These are phyloP conservation scores for Suncus etruscus DNA, from an alignment of 2,113 vertebrate genomes.

Conservation along the genomic window DNA sequence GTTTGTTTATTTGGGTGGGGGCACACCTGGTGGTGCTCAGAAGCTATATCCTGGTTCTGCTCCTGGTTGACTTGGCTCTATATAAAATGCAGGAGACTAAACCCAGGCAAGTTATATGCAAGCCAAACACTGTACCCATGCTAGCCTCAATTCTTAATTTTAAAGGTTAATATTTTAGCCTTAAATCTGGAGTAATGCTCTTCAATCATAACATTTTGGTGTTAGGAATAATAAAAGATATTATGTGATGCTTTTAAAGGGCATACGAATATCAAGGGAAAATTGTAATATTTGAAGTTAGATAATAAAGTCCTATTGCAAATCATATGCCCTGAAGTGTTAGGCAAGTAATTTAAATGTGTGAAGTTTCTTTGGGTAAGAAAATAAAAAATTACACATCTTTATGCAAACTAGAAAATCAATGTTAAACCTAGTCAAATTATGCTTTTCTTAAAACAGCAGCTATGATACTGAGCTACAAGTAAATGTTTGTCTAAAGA, in stretches of 20 bases:
- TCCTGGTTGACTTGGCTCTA: not conserved
- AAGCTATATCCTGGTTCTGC: not conserved
- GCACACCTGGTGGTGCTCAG: not conserved
- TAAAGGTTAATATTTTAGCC: not conserved
- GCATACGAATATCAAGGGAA: conserved; percentile 38
- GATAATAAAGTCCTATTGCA: conserved; percentile 41
- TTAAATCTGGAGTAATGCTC: not conserved
- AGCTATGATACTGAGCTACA: not conserved
- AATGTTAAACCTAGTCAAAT: conserved; percentile 31
- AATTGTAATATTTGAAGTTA: conserved; percentile 68
- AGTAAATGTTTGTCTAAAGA: not conserved
- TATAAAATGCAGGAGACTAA: too few relatives aligned
- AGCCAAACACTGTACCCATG: not conserved
- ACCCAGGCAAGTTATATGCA: too few relatives aligned
- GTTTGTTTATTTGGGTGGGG: not conserved
- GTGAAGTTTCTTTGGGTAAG: conserved; percentile 56
- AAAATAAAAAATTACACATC: not conserved
- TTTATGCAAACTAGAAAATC: conserved; percentile 26
- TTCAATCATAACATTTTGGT: not conserved
- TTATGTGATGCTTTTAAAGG: conserved; percentile 47
- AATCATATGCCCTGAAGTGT: conserved; percentile 30
- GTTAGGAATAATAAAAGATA: conserved; percentile 54
- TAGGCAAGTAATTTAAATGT: conserved; percentile 72
- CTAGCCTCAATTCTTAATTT: not conserved
- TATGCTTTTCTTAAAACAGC: conserved; percentile 13